phyloP scores from a whole-genome alignment of 2,888 invertebrate genomes.

The Acheta domesticus region DNA sequence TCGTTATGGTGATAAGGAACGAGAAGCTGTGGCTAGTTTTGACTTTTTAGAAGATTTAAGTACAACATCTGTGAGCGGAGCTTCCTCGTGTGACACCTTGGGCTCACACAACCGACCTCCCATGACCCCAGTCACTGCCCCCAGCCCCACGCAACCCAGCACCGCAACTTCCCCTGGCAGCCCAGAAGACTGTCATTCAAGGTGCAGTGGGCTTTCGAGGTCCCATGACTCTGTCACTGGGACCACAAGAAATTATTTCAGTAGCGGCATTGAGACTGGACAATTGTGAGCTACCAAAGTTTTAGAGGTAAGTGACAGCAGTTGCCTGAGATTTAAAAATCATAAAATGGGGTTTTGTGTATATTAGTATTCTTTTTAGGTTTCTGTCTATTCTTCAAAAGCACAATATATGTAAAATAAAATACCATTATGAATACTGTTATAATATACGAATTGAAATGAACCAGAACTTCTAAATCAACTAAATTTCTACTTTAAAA shows the following conservation, averaged over 20 bases:
- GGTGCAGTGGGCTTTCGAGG: conserved; percentile 37
- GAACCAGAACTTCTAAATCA: too few species aligned
- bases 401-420: too few species aligned
- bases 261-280: background rate
- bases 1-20: conserved; percentile 72
- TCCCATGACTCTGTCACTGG: conserved; percentile 40
- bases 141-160: background rate
- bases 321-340: too few species aligned
- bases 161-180: conserved; percentile 32
- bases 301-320: too few species aligned
- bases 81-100: conserved; percentile 33
- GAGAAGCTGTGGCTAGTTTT: conserved; percentile 73
- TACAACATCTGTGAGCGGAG: conserved; percentile 44
- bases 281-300: background rate
- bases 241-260: background rate
- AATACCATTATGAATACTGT: too few species aligned
- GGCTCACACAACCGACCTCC: conserved; percentile 27
- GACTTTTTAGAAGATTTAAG: conserved; percentile 72
- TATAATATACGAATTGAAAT: too few species aligned
- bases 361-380: too few species aligned
- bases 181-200: conserved; percentile 38
- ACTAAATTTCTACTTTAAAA: too few species aligned
- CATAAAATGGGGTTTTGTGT: too few species aligned
- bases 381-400: too few species aligned
- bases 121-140: conserved; percentile 29